Evolutionary conservation across 1,140 invertebrate species (phyloP).

Genomic region (Leptonema lineaticorne): DNA sequence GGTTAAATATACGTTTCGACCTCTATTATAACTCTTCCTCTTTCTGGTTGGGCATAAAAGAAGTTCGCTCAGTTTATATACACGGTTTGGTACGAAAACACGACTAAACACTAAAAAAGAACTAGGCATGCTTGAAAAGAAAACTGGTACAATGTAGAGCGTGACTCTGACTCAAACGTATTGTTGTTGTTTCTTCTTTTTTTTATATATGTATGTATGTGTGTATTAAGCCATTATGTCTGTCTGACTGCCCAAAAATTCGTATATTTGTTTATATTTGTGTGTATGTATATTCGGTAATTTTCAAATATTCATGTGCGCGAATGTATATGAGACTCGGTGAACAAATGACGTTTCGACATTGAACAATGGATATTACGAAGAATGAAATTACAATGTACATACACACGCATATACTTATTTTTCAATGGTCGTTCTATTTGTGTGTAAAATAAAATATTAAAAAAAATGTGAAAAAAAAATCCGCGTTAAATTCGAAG

Average conservation of each 20-base stretch:
- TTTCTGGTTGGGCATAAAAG: background rate
- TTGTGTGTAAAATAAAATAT: no score
- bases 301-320: no score
- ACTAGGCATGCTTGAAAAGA: background rate
- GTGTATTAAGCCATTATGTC: background rate
- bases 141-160: slow-evolving; percentile 15
- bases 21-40: background rate
- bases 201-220: background rate
- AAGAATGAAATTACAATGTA: background rate
- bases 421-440: background rate
- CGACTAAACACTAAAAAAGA: background rate
- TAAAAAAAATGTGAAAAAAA: no score
- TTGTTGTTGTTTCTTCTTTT: slow-evolving; percentile 8
- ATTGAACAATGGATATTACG: background rate
- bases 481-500: no score
- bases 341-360: slow-evolving; percentile 17
- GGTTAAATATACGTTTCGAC: slow-evolving; percentile 7
- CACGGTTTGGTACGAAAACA: background rate
- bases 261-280: background rate
- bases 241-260: no score
- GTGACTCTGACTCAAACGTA: slow-evolving; percentile 18
- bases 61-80: background rate
- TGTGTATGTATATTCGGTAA: no score
- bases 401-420: background rate
- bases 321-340: slow-evolving; percentile 9